Percentiles rank a stretch among this genome's conserved stretches.
Conservation (phyloP, 2,113 vertebrate species). For the Leptobrachium ailaonicum region DNA sequence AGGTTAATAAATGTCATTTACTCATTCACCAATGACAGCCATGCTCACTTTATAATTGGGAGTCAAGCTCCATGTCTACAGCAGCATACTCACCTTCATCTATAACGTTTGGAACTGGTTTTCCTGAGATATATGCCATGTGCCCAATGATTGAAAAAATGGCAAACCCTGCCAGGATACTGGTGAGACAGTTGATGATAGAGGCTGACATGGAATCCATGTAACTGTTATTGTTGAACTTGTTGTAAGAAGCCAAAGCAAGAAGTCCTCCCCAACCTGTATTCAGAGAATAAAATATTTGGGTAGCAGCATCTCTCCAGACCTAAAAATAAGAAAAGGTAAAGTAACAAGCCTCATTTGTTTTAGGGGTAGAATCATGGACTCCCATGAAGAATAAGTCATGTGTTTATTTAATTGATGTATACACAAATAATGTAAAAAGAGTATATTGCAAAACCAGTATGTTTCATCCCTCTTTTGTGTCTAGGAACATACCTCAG, state of each 20-base stretch:
- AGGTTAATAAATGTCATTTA: too few relatives aligned
- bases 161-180: conserved; percentile 75
- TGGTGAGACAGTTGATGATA: conserved; percentile 72
- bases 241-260: conserved; percentile 75
- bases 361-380: too few relatives aligned
- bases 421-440: too few relatives aligned
- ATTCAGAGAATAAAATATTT: conserved; percentile 75
- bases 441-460: too few relatives aligned
- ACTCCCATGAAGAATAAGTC: too few relatives aligned
- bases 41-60: too few relatives aligned
- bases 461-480: too few relatives aligned
- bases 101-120: conserved; percentile 69
- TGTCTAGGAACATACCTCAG: too few relatives aligned
- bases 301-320: conserved; percentile 79
- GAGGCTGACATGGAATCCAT: conserved; percentile 68
- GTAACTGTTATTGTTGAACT: conserved; percentile 75
- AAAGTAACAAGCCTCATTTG: too few relatives aligned
- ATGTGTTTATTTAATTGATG: too few relatives aligned
- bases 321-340: conserved; percentile 56
- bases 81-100: conserved; percentile 63
- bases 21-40: too few relatives aligned
- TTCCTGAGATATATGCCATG: conserved; percentile 70
- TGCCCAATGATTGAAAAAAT: conserved; percentile 80
- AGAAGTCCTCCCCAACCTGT: conserved; percentile 74
- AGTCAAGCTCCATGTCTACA: neutral